These are phyloP conservation scores for Neodiprion virginianus DNA, from an alignment of 1,140 invertebrate genomes.

Conservation along the genomic window DNA sequence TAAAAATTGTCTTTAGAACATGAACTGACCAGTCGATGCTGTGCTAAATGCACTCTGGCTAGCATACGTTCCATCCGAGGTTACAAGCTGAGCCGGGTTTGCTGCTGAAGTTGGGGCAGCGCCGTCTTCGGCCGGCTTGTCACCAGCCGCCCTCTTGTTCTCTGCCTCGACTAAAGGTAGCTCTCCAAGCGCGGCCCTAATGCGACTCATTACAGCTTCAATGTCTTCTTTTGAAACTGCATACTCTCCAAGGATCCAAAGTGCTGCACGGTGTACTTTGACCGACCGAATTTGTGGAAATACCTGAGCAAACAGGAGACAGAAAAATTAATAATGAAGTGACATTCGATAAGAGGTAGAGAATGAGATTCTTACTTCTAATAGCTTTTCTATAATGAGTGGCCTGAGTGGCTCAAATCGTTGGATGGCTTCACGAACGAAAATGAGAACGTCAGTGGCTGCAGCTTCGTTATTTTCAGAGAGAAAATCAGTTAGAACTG, in stretches of 20 bases:
- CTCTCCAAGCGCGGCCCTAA: conserved; percentile 82
- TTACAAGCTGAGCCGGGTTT: conserved; percentile 76
- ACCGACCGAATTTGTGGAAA: conserved; percentile 85
- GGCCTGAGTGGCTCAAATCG: conserved; percentile 84
- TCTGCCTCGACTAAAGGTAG: conserved; percentile 92
- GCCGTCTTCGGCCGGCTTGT: conserved; percentile 65
- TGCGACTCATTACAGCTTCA: conserved; percentile 76
- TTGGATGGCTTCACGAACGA: conserved; percentile 94
- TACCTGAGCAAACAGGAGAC: conserved; percentile 35
- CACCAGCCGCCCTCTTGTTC: conserved; percentile 73
- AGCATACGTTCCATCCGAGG: conserved; percentile 98
- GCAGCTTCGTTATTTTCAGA: conserved; percentile 93
- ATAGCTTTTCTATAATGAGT: conserved; percentile 72
- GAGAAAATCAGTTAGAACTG: conserved; percentile 95
- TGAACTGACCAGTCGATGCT: conserved; percentile 46
- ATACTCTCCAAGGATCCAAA: conserved; percentile 99
- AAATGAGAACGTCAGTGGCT: conserved; percentile 92
- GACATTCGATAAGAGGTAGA: conserved; percentile 15
- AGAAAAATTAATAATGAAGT: conserved; percentile 17
- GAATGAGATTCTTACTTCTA: conserved; percentile 61
- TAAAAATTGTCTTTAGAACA: background rate
- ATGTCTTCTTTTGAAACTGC: conserved; percentile 82
- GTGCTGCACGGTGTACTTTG: conserved; percentile 88
- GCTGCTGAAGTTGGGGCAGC: conserved; percentile 37
- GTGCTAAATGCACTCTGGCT: conserved; percentile 96